Evolutionary conservation across 2,888 invertebrate genomes (phyloP).

Genomic region (Thecophora atra): DNA sequence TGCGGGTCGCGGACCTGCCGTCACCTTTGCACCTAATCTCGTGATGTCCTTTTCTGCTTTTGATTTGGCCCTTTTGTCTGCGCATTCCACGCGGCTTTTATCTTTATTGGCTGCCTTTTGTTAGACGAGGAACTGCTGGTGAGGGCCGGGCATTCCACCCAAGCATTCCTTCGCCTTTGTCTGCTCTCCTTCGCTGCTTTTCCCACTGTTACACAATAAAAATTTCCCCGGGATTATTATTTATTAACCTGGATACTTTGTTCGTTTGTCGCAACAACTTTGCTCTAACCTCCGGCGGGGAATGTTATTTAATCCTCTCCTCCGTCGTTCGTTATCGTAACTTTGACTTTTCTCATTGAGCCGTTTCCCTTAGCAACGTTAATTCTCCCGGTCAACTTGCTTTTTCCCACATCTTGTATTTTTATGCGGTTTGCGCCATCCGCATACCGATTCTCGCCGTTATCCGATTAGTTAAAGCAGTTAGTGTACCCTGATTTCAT

Average conservation of each 20-base stretch:
- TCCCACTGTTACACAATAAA: constrained; percentile 1
- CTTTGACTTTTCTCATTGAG: constrained; percentile 4
- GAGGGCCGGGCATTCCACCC: neutral
- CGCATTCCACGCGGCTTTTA: neutral
- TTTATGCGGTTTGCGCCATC: too few relatives aligned
- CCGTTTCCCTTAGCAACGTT: neutral
- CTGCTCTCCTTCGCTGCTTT: neutral
- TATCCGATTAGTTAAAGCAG: too few relatives aligned
- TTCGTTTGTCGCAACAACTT: constrained; percentile 29
- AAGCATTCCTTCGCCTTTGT: neutral
- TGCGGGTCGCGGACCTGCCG: neutral
- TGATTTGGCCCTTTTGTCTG: neutral
- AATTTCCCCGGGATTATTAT: neutral
- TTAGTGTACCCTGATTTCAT: too few relatives aligned
- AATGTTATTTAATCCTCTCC: neutral
- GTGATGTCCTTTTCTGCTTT: neutral
- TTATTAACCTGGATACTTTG: constrained; percentile 9
- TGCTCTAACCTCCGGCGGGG: neutral
- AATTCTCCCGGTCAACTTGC: neutral
- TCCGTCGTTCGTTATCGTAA: neutral
- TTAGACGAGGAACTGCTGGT: constrained; percentile 25
- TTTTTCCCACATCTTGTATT: too few relatives aligned
- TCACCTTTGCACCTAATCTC: neutral
- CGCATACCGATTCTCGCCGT: too few relatives aligned
- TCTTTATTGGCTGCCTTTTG: constrained; percentile 8